phyloP scores from a whole-genome alignment of 2,888 invertebrate genomes.

The Tolmerus cingulatus region DNA sequence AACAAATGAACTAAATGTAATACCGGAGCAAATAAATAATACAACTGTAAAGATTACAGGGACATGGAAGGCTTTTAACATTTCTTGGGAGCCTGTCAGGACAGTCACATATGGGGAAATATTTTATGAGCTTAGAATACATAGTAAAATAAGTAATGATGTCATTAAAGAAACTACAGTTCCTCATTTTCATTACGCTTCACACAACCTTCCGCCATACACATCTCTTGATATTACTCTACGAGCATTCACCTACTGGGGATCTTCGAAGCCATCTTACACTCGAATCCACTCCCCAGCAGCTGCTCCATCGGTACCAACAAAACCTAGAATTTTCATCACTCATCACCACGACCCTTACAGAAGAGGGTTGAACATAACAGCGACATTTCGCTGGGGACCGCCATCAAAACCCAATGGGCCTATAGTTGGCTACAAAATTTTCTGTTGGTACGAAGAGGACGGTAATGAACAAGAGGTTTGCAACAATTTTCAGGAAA shows the following conservation, averaged over 20 bases:
- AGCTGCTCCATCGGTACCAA: constrained; percentile 80
- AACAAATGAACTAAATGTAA: constrained; percentile 67
- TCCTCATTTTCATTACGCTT: constrained; percentile 65
- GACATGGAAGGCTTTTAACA: constrained; percentile 80
- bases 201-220: constrained; percentile 71
- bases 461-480: constrained; percentile 65
- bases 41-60: constrained; percentile 76
- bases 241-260: constrained; percentile 86
- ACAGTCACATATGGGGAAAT: constrained; percentile 82
- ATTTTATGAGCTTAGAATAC: constrained; percentile 80
- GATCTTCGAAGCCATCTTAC: constrained; percentile 72
- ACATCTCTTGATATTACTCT: constrained; percentile 76
- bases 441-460: constrained; percentile 70
- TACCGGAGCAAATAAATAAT: constrained; percentile 75
- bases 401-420: constrained; percentile 78
- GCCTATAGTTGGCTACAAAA: constrained; percentile 73
- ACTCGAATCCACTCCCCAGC: constrained; percentile 78
- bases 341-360: constrained; percentile 64
- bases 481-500: constrained; percentile 62
- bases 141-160: constrained; percentile 28
- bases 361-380: constrained; percentile 58
- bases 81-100: constrained; percentile 80
- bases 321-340: constrained; percentile 77
- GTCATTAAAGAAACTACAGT: constrained; percentile 61
- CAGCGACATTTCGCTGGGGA: constrained; percentile 82